Evolutionary conservation across 2,888 invertebrate species (phyloP), one percentile per base, ranked within the genome.

Genomic region (Cosmopolites sordidus): DNA sequence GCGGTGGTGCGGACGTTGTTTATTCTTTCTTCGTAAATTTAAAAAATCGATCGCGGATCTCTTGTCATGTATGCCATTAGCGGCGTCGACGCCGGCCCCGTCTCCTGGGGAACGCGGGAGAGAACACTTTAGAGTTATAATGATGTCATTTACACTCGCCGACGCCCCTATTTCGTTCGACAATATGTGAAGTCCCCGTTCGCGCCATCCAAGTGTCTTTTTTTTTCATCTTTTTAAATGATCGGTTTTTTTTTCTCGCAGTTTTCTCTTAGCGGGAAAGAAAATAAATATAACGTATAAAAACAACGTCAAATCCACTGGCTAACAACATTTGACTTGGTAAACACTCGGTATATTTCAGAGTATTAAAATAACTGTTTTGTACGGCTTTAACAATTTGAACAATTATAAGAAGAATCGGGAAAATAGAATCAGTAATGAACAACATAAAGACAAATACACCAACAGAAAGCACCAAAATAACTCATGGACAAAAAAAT

Each of bases 91-190:
- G 69, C 62, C 51, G 51, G 27, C 15, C 30, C 37, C 69, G 74
- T 74, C 73, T 69, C 74, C 74, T 63, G 72, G 74, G 73, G 68
- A 71, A 74, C 73, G 74, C 42, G 39, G 67, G 71, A 67, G 71
- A 70, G 72, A 73, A 73, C 74, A 74, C 73, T 75, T 74, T 74
- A 74, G 74, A 73, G 73, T 74, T 74, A 75, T 75, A 75, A 75
- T 75, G 74, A 75, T 75, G 75, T 74, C 75, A 75, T 75, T 75
- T 75, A 73, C 75, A 75, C 75, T 74, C 72, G 73, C 73, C 71
- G 70, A 71, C 71, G 71, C 71, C 68, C 71, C 70, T 69, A 70
- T 70, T 69, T 70, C 68, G 66, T 68, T 69, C 69, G 67, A n/a
- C 70, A 69, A 22, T 71, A 69, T 72, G 69, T 71, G 70, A 64